phyloP scores from a whole-genome alignment of 2,797 vertebrate species.

The Myotis daubentonii region DNA sequence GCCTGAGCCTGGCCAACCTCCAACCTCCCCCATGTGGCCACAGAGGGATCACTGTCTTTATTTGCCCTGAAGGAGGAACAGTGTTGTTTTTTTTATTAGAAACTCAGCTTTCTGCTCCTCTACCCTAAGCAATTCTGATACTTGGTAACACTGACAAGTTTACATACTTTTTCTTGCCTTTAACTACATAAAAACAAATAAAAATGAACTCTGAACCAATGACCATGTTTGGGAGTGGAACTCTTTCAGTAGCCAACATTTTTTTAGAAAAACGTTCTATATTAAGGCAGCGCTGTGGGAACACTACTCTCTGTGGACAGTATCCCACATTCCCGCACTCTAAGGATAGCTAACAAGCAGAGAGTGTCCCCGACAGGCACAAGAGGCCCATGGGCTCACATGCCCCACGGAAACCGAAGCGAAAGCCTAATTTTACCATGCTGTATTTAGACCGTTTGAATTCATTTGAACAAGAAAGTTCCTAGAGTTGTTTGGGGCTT shows the following conservation, averaged over 20 bases:
- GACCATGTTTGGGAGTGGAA: constrained; percentile 70
- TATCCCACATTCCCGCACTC: constrained; percentile 33
- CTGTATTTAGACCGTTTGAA: constrained; percentile 60
- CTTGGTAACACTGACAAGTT: constrained; percentile 57
- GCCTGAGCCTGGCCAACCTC: neutral
- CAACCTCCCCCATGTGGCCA: neutral
- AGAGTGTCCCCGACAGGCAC: neutral
- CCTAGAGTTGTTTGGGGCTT: constrained; percentile 56
- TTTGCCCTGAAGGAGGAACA: neutral
- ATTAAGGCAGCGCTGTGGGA: constrained; percentile 69
- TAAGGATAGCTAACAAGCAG: constrained; percentile 49
- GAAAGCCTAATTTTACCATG: constrained; percentile 62
- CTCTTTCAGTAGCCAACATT: constrained; percentile 40
- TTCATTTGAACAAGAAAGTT: constrained; percentile 55
- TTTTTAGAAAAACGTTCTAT: constrained; percentile 62
- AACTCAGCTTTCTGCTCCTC: constrained; percentile 44
- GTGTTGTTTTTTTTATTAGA: neutral
- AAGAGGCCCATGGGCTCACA: neutral
- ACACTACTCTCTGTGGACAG: constrained; percentile 44
- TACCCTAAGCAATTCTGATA: neutral
- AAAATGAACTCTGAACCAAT: constrained; percentile 69
- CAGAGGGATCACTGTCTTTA: neutral
- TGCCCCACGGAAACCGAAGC: constrained; percentile 9
- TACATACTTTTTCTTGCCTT: constrained; percentile 69
- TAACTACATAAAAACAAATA: constrained; percentile 72